These are phyloP conservation scores for Paedocypris micromegethes DNA, from an alignment of 2,797 vertebrate genomes.

Conservation along the genomic window DNA sequence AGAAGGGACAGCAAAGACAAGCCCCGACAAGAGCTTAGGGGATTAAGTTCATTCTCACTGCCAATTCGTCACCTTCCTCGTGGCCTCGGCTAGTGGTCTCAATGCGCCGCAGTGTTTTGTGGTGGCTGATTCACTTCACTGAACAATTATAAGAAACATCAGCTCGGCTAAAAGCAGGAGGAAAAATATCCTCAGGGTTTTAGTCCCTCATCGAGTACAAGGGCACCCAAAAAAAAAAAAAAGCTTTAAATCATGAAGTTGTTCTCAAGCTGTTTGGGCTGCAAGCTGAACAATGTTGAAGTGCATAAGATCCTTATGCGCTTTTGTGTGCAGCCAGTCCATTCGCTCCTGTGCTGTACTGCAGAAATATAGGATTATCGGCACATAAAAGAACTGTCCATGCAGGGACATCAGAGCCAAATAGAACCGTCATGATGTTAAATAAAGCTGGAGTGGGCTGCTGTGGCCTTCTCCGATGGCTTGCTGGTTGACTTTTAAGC, in stretches of 20 bases:
- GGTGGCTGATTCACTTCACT: conserved; percentile 55
- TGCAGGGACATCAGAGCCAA: too few species aligned
- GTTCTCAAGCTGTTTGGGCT: conserved; percentile 26
- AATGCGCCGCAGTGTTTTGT: conserved; percentile 56
- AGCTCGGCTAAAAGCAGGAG: conserved; percentile 48
- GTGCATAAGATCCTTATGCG: conserved; percentile 25
- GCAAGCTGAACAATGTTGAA: conserved; percentile 28
- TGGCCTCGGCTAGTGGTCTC: conserved; percentile 54
- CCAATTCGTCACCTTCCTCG: conserved; percentile 59
- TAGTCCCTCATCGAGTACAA: conserved; percentile 43
- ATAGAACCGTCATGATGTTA: too few species aligned
- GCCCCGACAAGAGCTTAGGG: conserved; percentile 64
- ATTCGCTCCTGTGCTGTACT: conserved; percentile 13
- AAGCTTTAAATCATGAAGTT: conserved; percentile 50
- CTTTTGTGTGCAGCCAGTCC: conserved; percentile 22
- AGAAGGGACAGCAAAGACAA: conserved; percentile 53
- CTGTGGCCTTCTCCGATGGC: conserved; percentile 43
- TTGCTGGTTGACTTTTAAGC: conserved; percentile 48
- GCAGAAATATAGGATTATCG: neutral
- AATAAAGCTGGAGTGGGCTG: too few species aligned
- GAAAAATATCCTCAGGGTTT: conserved; percentile 57
- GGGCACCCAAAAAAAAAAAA: conserved; percentile 33
- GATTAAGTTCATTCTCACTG: conserved; percentile 71
- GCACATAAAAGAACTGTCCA: too few species aligned
- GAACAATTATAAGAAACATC: conserved; percentile 56